A percentile compares a stretch with the other conserved stretches of the same genome.
These are phyloP conservation scores for Lepidurus arcticus DNA, from an alignment of 1,140 invertebrate species.

Conservation along the genomic window DNA sequence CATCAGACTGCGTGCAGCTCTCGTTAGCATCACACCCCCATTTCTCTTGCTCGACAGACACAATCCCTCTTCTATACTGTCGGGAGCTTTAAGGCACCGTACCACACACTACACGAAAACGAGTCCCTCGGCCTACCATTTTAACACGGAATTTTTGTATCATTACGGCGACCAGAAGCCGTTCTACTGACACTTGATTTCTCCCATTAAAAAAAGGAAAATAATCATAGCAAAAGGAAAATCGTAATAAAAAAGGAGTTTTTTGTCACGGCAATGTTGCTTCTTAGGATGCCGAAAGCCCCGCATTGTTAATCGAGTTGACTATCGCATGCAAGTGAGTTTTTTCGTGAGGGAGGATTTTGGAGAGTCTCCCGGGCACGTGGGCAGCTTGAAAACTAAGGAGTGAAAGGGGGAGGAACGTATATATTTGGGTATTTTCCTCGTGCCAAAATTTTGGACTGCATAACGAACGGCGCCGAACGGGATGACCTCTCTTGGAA, in stretches of 20 bases:
- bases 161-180: background rate
- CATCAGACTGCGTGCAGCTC: constrained; percentile 20
- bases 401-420: background rate
- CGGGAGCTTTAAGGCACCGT: constrained; percentile 1
- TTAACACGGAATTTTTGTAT: constrained; percentile 3
- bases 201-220: background rate
- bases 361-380: background rate
- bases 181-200: background rate
- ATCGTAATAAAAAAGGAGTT: background rate
- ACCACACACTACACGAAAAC: background rate
- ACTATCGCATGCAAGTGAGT: background rate
- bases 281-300: background rate
- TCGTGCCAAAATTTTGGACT: background rate
- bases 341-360: background rate
- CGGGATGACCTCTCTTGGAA: background rate
- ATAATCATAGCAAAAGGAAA: background rate
- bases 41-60: constrained; percentile 21
- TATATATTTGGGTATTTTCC: constrained; percentile 1
- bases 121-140: background rate
- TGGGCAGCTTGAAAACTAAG: background rate
- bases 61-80: constrained; percentile 21
- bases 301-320: background rate
- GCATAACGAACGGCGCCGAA: constrained; percentile 1
- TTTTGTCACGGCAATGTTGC: background rate
- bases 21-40: constrained; percentile 20